Conservation (phyloP, 2,113 vertebrate species). For the Urocitellus parryii region DNA sequence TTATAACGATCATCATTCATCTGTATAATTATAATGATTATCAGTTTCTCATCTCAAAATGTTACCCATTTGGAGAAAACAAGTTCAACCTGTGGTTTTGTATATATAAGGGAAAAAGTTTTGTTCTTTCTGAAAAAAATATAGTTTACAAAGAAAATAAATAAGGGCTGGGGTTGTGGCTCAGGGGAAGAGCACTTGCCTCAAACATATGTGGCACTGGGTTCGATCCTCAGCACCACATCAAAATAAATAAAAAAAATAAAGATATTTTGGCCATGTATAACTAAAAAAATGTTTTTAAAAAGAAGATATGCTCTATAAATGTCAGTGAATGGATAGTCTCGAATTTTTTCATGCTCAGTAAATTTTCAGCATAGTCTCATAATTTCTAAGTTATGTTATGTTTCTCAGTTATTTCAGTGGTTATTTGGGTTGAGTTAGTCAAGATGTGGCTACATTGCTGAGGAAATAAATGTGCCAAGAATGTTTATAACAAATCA, state of each 20-base stretch:
- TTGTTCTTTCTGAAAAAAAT: slow-evolving; percentile 46
- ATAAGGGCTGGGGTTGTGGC: too few species aligned
- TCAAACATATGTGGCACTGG: too few species aligned
- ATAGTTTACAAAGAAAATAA: background rate
- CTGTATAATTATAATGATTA: background rate
- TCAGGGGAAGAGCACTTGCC: too few species aligned
- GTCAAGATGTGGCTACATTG: background rate
- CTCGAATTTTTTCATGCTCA: background rate
- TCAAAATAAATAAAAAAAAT: too few species aligned
- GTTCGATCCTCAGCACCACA: too few species aligned
- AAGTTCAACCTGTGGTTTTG: background rate
- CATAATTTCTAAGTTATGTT: background rate
- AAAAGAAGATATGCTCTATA: background rate
- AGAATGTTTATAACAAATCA: background rate
- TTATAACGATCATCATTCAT: background rate
- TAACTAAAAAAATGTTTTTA: too few species aligned
- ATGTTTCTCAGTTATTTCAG: too few species aligned
- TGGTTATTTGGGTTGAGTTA: background rate
- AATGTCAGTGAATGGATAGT: background rate
- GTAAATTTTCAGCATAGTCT: background rate
- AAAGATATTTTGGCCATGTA: too few species aligned
- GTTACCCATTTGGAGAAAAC: background rate
- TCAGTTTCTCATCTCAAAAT: background rate
- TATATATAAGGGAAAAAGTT: background rate
- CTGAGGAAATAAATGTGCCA: background rate